Evolutionary conservation across 1,140 invertebrate genomes (phyloP).

Genomic region (Paraescarpia echinospica): DNA sequence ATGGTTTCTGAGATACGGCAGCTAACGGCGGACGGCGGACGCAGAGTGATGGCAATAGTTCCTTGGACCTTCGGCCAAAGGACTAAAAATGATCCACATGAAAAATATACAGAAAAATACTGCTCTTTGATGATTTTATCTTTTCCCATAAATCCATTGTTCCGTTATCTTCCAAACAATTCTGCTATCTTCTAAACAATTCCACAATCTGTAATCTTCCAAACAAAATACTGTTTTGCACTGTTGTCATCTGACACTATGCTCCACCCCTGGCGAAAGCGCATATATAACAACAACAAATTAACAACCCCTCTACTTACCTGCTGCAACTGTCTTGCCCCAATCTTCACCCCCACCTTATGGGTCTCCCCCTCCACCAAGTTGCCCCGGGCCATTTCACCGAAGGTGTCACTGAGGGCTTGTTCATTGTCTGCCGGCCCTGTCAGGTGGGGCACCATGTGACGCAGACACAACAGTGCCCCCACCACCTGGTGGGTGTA

Average conservation of each 20-base stretch:
- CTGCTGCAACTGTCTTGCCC: slow-evolving; percentile 48
- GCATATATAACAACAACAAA: not conserved
- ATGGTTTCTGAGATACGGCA: too few species aligned
- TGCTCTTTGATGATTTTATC: not conserved
- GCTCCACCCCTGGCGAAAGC: not conserved
- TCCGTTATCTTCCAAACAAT: not conserved
- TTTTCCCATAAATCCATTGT: not conserved
- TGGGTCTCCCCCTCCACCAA: slow-evolving; percentile 41
- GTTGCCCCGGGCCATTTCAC: slow-evolving; percentile 33
- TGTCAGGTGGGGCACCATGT: slow-evolving; percentile 65
- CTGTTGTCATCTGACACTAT: not conserved
- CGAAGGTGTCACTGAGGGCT: slow-evolving; percentile 36
- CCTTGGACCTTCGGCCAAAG: too few species aligned
- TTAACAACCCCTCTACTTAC: slow-evolving; percentile 29
- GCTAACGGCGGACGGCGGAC: too few species aligned
- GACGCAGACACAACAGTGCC: slow-evolving; percentile 67
- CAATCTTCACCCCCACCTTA: slow-evolving; percentile 45
- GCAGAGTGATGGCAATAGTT: too few species aligned
- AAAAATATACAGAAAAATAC: not conserved
- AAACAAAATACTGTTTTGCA: not conserved
- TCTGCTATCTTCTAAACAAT: too few species aligned
- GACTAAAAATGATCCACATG: not conserved
- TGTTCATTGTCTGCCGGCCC: slow-evolving; percentile 34
- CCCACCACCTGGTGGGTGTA: slow-evolving; percentile 65
- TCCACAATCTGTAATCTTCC: not conserved